These are phyloP conservation scores for Brachyrhaphis roseni DNA, from an alignment of 2,797 vertebrate genomes.

Conservation along the genomic window DNA sequence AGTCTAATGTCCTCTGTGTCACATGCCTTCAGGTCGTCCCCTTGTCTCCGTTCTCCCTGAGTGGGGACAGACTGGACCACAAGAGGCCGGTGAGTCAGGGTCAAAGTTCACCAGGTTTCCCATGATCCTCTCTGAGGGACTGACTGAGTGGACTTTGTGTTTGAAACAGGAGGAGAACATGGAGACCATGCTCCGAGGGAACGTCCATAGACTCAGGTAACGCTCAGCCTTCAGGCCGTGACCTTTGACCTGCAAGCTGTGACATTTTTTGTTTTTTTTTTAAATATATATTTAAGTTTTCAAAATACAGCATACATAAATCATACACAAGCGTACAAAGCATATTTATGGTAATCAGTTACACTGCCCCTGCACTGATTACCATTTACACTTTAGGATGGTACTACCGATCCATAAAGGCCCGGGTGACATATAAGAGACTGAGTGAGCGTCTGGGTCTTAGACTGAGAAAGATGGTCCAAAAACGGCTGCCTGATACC, in stretches of 20 bases:
- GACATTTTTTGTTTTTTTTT: neutral
- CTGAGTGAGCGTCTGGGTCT: too few relatives aligned
- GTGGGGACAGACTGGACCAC: constrained; percentile 71
- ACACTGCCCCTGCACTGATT: too few relatives aligned
- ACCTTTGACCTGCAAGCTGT: neutral
- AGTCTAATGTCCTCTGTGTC: neutral
- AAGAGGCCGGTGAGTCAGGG: constrained; percentile 77
- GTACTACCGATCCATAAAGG: too few relatives aligned
- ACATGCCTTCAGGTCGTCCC: constrained; percentile 65
- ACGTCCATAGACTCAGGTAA: constrained; percentile 78
- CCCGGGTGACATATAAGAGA: too few relatives aligned
- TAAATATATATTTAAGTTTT: too few relatives aligned
- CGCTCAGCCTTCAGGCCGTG: neutral
- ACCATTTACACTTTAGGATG: too few relatives aligned
- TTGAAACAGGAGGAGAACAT: constrained; percentile 76
- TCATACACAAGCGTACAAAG: too few relatives aligned
- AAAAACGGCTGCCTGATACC: too few relatives aligned
- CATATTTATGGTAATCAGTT: too few relatives aligned
- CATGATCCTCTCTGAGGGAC: neutral
- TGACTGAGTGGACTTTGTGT: constrained; percentile 22
- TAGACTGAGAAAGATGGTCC: too few relatives aligned
- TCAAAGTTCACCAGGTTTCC: neutral
- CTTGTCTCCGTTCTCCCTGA: constrained; percentile 76
- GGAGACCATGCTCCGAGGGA: constrained; percentile 74
- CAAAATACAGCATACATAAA: too few relatives aligned